Evolutionary conservation across 92 coral and sea anemone species (phyloP), one percentile per base, ranked within the genome.

Genomic region (Metridium senile): DNA sequence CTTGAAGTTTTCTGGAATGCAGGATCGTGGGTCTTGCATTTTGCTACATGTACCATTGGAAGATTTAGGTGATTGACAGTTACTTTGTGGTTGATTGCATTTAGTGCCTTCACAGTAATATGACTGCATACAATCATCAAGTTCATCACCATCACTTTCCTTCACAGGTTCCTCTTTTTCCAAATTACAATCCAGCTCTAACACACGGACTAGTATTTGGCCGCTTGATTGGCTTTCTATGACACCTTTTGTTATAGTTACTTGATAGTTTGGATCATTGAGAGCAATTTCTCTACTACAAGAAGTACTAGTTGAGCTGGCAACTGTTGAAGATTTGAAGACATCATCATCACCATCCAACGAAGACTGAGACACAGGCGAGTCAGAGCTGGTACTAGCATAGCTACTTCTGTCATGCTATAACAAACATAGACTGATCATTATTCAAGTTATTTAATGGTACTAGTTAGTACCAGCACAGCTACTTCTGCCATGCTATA

Each of bases 401-500:
- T 4, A 54, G 11, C 30, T 72, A 17, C 33, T 54, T 72, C 66
- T 72, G 29, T 46, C 51, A 39, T 58, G 45, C 78, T 73, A 2
- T 1, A 68, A 34, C 49, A 39, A 39, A 39, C n/a, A n/a, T n/a
- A n/a, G n/a, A n/a, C n/a, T n/a, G n/a, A n/a, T n/a, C n/a, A n/a
- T n/a, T n/a, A n/a, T n/a, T n/a, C n/a, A n/a, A n/a, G n/a, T n/a
- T n/a, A n/a, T n/a, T n/a, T n/a, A n/a, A n/a, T n/a, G n/a, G n/a
- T n/a, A n/a, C n/a, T n/a, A 35, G 1, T 11, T 49, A 27, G 23
- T 29, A 32, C 27, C 32, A 9, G 28, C 28, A 19, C 21, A 54
- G 11, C 30, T 72, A 17, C 33, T 54, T 72, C 66, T 72, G 29
- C 53, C 51, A 39, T 58, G 45, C 78, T 73, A 2, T 1, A 68